Percentiles rank a stretch among this genome's conserved stretches.
These are phyloP conservation scores for Climacteris rufus DNA, from an alignment of 2,113 vertebrate species.

Conservation along the genomic window DNA sequence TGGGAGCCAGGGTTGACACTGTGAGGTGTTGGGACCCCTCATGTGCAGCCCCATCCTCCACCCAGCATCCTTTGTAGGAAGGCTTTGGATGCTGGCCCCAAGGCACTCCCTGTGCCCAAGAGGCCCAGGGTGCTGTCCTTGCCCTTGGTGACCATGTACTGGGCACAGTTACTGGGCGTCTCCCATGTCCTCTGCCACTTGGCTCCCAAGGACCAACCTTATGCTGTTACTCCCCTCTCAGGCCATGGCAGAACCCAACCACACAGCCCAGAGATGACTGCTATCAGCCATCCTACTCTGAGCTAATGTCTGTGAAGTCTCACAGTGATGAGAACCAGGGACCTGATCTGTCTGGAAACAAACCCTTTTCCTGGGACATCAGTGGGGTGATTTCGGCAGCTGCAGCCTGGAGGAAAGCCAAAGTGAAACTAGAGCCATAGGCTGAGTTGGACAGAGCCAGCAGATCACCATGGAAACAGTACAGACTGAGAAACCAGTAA, in stretches of 20 bases:
- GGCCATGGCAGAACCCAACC: not conserved
- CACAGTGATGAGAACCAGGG: not conserved
- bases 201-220: not conserved
- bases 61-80: not conserved
- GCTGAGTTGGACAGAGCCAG: not conserved
- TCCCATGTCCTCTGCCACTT: not conserved
- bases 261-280: not conserved
- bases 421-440: not conserved
- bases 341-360: not conserved
- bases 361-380: not conserved
- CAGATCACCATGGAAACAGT: not conserved
- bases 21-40: not conserved
- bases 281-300: rapidly evolving
- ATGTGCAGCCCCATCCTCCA: not conserved
- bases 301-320: too few relatives aligned
- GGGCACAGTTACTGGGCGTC: not conserved
- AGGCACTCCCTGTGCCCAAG: not conserved
- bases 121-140: not conserved
- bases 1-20: too few relatives aligned
- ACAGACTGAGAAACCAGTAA: not conserved
- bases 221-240: not conserved
- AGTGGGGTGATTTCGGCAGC: not conserved
- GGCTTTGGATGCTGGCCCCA: not conserved
- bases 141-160: not conserved
- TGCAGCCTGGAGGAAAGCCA: not conserved